Evolutionary conservation across 2,113 vertebrate species (phyloP), one percentile per base, ranked within the genome.

Genomic region (Hipposideros armiger): DNA sequence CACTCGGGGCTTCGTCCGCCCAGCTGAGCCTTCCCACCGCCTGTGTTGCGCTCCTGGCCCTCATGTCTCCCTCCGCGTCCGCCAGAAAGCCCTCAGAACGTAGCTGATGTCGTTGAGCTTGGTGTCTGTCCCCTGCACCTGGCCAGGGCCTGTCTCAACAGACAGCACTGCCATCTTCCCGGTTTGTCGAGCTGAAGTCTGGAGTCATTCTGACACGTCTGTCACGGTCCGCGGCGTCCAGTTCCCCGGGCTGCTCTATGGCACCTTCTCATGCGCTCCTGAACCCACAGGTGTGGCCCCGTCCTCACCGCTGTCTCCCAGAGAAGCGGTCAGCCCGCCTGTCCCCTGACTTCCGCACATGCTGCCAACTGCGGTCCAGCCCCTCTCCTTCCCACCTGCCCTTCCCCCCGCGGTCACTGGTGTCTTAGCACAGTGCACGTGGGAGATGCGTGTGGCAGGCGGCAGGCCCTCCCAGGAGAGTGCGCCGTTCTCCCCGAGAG

Each of bases 201-300:
- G 9, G 47, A 36, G 36, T 32, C 52, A 3, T 1, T 13, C 3
- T 1, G 14, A 11, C 66, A 0, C 6, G 2, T 56, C 28, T 14
- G 22, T 10, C 5, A 0, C 0, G 32, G 64, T 0, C 15, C 28
- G 2, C 2, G 4, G 7, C 1, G 3, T 1, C 22, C 6, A 11
- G 64, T 2, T 16, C 73, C 66, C 30, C 8, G 6, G 73, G 40
- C 0, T 11, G 7, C 11, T 0, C 30, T 7, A 19, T 1, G 7
- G n/a, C 70, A 8, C 11, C 26, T 47, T 58, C 19, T 2, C 0
- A 1, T 2, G 14, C 30, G 32, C 40, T 22, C 47, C 58, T 4
- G 16, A 5, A 0, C 1, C 45, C 60, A 2, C 30, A 5, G 3
- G 1, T 0, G 2, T 3, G 36, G 66, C 36, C 7, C 69, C 2